A percentile compares a stretch with the other conserved stretches of the same genome.
Evolutionary conservation across 2,888 invertebrate genomes (phyloP).

Genomic region (Athalia rosae): DNA sequence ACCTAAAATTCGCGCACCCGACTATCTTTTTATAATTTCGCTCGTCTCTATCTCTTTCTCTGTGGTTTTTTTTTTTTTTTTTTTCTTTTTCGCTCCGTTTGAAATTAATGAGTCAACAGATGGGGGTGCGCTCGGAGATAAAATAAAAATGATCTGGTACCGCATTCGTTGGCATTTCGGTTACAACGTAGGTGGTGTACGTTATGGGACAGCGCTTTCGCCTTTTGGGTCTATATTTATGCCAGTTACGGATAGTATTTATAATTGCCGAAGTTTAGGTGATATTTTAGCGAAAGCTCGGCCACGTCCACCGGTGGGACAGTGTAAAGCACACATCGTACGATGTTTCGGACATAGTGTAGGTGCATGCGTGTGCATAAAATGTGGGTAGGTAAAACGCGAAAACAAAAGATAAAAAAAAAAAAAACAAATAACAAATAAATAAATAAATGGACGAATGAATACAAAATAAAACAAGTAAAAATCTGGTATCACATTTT

Average conservation of each 20-base stretch:
- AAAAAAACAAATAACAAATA: too few relatives aligned
- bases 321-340: slow-evolving; percentile 38
- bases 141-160: slow-evolving; percentile 52
- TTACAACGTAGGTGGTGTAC: too few relatives aligned
- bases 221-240: slow-evolving; percentile 50
- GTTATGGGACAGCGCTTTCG: neutral
- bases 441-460: too few relatives aligned
- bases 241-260: slow-evolving; percentile 51
- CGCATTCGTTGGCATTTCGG: neutral
- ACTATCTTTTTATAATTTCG: neutral
- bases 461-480: too few relatives aligned
- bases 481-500: too few relatives aligned
- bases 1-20: too few relatives aligned
- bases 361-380: too few relatives aligned
- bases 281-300: slow-evolving; percentile 52
- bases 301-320: slow-evolving; percentile 31
- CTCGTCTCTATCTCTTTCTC: neutral
- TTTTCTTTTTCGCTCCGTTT: slow-evolving; percentile 5
- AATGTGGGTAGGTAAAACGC: too few relatives aligned
- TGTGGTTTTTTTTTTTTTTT: neutral
- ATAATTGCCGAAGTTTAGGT: slow-evolving; percentile 58
- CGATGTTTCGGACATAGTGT: slow-evolving; percentile 34
- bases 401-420: too few relatives aligned
- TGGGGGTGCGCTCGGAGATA: slow-evolving; percentile 44
- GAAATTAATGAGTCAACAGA: slow-evolving; percentile 47